These are phyloP conservation scores for Scelioninae gen. 1 DNA, from an alignment of 2,888 invertebrate genomes.

Conservation along the genomic window DNA sequence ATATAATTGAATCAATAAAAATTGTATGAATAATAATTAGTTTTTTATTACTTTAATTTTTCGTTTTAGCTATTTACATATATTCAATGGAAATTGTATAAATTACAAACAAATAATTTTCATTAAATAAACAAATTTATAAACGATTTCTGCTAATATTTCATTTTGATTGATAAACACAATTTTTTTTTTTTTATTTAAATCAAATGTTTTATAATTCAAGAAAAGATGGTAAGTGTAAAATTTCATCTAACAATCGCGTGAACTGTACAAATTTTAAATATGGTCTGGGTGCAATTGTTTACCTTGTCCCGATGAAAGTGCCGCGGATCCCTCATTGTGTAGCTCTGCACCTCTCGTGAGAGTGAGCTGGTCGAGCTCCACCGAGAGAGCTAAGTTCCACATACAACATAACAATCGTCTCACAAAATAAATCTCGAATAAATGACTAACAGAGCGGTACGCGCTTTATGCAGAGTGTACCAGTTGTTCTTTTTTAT, in stretches of 20 bases:
- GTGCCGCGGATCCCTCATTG: constrained; percentile 85
- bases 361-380: constrained; percentile 87
- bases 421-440: constrained; percentile 79
- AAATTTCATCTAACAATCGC: neutral
- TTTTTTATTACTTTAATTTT: too few species aligned
- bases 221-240: constrained; percentile 6
- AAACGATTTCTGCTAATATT: too few species aligned
- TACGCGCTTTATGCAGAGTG: constrained; percentile 30
- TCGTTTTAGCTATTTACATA: too few species aligned
- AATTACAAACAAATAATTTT: too few species aligned
- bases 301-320: constrained; percentile 83
- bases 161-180: too few species aligned
- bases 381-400: constrained; percentile 87
- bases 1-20: too few species aligned
- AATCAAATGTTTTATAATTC: too few species aligned
- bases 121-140: too few species aligned
- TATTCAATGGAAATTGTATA: too few species aligned
- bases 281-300: constrained; percentile 59
- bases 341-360: constrained; percentile 87
- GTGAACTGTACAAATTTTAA: neutral
- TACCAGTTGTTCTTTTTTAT: constrained; percentile 2
- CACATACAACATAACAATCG: constrained; percentile 85
- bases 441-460: constrained; percentile 26
- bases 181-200: too few species aligned
- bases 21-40: too few species aligned